phyloP scores from a whole-genome alignment of 2,113 vertebrate genomes.

The Delphinus delphis region DNA sequence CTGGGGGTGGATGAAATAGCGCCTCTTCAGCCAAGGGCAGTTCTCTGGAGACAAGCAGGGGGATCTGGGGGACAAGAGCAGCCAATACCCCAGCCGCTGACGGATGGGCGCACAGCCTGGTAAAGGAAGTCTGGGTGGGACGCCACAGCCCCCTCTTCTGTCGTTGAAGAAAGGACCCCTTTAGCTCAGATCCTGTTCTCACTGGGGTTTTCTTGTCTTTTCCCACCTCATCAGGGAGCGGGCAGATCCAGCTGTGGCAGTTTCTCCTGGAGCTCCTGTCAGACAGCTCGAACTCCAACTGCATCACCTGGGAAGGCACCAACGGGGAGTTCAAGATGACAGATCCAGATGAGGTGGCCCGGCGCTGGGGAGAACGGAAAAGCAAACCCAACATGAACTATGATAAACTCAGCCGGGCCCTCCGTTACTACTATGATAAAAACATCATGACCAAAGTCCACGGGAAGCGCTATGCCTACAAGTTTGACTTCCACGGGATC shows the following conservation, averaged over 20 bases:
- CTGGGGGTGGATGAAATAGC: neutral
- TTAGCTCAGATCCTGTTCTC: neutral
- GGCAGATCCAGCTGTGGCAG: constrained; percentile 94
- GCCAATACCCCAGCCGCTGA: neutral
- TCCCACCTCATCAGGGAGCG: constrained; percentile 82
- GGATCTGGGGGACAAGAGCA: neutral
- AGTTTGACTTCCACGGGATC: constrained; percentile 95
- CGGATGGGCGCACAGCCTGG: accelerated
- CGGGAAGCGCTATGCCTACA: constrained; percentile 93
- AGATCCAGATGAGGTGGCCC: constrained; percentile 91
- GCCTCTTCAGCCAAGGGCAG: neutral
- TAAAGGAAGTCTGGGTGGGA: accelerated
- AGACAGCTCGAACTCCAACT: constrained; percentile 90
- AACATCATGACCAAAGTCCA: constrained; percentile 97
- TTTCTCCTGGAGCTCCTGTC: constrained; percentile 93
- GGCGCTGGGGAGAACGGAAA: constrained; percentile 92
- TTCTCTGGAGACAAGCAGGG: neutral
- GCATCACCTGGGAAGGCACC: constrained; percentile 94
- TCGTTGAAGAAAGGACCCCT: accelerated
- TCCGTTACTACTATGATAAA: constrained; percentile 94
- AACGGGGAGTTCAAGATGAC: constrained; percentile 95
- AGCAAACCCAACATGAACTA: constrained; percentile 96
- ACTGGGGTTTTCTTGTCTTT: neutral
- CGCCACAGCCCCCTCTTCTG: neutral
- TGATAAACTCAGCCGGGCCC: constrained; percentile 92